Percentiles rank a stretch among this genome's conserved stretches.
Evolutionary conservation across 2,888 invertebrate species (phyloP).

Genomic region (Poecilobothrus nobilitatus): DNA sequence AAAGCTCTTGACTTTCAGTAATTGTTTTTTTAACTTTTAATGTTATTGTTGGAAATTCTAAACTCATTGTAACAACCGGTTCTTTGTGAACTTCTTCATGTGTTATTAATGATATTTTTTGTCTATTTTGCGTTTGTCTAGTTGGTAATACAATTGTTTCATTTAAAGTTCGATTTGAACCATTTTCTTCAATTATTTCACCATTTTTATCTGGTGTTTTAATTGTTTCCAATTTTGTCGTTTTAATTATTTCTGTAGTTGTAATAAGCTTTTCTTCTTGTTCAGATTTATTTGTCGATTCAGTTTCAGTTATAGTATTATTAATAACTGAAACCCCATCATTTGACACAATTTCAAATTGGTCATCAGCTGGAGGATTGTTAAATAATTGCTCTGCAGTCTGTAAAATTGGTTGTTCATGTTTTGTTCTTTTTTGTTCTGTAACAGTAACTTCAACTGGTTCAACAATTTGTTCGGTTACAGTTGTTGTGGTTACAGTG

Average conservation of each 20-base stretch:
- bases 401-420: neutral
- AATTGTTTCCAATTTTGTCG: slow-evolving; percentile 32
- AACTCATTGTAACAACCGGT: slow-evolving; percentile 56
- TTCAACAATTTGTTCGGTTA: slow-evolving; percentile 15
- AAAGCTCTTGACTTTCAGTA: slow-evolving; percentile 32
- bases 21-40: slow-evolving; percentile 38
- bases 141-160: slow-evolving; percentile 31
- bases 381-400: neutral
- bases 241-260: slow-evolving; percentile 29
- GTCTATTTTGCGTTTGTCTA: slow-evolving; percentile 27
- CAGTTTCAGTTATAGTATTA: neutral
- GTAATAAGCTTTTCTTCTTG: neutral
- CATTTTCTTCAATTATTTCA: slow-evolving; percentile 34
- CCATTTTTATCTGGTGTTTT: slow-evolving; percentile 35
- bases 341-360: neutral
- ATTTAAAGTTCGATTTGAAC: neutral
- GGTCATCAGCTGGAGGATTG: too few relatives aligned
- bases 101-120: slow-evolving; percentile 57
- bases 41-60: slow-evolving; percentile 47
- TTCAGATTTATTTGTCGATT: slow-evolving; percentile 14
- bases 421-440: neutral
- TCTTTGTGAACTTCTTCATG: slow-evolving; percentile 62
- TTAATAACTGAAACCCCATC: too few relatives aligned
- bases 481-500: slow-evolving; percentile 5
- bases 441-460: neutral